phyloP scores from a whole-genome alignment of 2,888 invertebrate genomes.

The Eueremaeus valkanovi region DNA sequence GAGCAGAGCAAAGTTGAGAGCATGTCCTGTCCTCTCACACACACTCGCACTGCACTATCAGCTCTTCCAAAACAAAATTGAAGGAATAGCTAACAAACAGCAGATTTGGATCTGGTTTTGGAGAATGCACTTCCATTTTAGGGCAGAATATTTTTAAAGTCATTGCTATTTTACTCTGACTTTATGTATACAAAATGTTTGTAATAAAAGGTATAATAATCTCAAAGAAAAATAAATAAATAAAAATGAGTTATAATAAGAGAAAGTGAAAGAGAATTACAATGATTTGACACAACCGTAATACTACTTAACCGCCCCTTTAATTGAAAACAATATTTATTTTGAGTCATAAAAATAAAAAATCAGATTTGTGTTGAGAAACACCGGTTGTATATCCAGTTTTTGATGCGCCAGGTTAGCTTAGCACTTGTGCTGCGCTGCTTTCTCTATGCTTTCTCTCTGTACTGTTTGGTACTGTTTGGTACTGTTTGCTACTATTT shows the following conservation, averaged over 20 bases:
- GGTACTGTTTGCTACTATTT: not conserved
- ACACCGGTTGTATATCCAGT: conserved; percentile 16
- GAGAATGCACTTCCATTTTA: not conserved
- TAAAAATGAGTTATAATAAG: too few species aligned
- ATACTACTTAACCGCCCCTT: too few species aligned
- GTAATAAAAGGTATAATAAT: too few species aligned
- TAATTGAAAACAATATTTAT: too few species aligned
- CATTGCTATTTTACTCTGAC: not conserved
- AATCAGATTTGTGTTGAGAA: not conserved
- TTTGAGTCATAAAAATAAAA: too few species aligned
- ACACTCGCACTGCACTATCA: too few species aligned
- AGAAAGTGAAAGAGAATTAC: too few species aligned
- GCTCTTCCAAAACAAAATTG: not conserved
- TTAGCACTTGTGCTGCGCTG: not conserved
- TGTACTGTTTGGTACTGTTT: too few species aligned
- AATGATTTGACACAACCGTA: too few species aligned
- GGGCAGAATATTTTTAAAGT: not conserved
- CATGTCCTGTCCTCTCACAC: not conserved
- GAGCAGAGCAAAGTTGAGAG: not conserved
- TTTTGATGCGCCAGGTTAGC: not conserved
- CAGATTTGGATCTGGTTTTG: conserved; percentile 6
- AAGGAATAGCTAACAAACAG: not conserved
- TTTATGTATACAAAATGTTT: too few species aligned
- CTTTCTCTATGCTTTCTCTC: not conserved
- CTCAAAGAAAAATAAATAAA: too few species aligned